Conservation (phyloP, 2,797 vertebrate species). For the Cossypha niveicapilla region DNA sequence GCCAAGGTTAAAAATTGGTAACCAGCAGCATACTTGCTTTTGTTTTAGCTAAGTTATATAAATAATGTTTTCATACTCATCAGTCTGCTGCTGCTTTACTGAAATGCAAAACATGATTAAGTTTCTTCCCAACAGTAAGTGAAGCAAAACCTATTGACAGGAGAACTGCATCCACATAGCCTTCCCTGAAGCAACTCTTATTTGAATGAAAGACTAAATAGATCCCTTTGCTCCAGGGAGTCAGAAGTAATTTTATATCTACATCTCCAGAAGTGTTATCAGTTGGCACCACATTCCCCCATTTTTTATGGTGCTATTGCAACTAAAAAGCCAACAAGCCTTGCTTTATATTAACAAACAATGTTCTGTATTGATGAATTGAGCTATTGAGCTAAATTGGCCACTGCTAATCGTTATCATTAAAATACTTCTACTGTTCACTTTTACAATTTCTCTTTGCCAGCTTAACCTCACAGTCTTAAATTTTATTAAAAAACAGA, state of each 20-base stretch:
- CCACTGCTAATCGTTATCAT: background rate
- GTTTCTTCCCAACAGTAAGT: background rate
- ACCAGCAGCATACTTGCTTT: background rate
- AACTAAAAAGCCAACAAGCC: slow-evolving; percentile 10
- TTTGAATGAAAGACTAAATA: background rate
- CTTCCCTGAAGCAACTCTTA: background rate
- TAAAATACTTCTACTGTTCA: background rate
- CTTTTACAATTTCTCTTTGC: background rate
- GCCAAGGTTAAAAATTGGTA: background rate
- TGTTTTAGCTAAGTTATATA: background rate
- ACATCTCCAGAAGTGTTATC: background rate
- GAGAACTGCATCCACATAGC: background rate
- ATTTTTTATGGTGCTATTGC: background rate
- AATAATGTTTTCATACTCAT: background rate
- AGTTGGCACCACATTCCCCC: background rate
- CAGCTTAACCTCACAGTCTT: background rate
- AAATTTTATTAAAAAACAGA: background rate
- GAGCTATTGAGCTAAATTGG: background rate
- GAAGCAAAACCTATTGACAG: background rate
- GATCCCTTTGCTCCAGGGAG: background rate
- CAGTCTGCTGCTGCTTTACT: background rate
- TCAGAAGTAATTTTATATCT: slow-evolving; percentile 1
- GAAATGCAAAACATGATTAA: background rate
- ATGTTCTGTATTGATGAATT: background rate
- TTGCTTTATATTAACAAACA: slow-evolving; percentile 32